phyloP scores from a whole-genome alignment of 2,797 vertebrate genomes.

The Agapornis canus region DNA sequence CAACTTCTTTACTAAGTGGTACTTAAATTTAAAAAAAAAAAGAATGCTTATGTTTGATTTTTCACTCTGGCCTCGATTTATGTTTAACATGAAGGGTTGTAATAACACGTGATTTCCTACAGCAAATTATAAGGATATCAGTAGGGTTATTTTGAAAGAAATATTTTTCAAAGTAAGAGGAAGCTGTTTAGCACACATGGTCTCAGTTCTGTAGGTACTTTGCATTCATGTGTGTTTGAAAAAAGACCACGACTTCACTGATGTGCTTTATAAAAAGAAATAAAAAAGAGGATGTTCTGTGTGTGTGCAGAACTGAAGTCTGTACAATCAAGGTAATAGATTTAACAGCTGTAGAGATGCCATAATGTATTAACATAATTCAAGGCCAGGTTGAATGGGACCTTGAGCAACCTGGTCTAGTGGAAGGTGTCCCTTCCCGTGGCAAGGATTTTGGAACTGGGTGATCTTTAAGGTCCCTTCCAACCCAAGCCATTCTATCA shows the following conservation, averaged over 20 bases:
- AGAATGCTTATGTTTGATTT: not conserved
- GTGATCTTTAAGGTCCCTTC: not conserved
- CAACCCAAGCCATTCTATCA: not conserved
- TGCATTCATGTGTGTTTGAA: not conserved
- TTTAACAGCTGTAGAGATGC: not conserved
- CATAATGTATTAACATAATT: not conserved
- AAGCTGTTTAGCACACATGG: not conserved
- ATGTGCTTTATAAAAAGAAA: not conserved
- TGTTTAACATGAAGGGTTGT: not conserved
- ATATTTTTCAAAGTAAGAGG: not conserved
- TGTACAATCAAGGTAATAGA: not conserved
- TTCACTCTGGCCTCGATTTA: not conserved
- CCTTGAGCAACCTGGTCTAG: not conserved
- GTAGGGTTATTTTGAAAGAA: not conserved
- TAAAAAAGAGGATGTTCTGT: not conserved
- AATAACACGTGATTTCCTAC: not conserved
- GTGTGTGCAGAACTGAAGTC: not conserved
- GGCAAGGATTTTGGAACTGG: not conserved
- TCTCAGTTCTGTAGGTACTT: not conserved
- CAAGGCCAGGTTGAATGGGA: not conserved
- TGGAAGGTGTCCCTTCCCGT: not conserved
- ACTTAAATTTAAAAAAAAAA: not conserved
- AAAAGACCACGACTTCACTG: not conserved
- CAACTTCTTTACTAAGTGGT: not conserved
- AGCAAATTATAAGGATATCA: not conserved